Evolutionary conservation across 2,113 vertebrate genomes (phyloP).

Genomic region (Calyptomena viridis): DNA sequence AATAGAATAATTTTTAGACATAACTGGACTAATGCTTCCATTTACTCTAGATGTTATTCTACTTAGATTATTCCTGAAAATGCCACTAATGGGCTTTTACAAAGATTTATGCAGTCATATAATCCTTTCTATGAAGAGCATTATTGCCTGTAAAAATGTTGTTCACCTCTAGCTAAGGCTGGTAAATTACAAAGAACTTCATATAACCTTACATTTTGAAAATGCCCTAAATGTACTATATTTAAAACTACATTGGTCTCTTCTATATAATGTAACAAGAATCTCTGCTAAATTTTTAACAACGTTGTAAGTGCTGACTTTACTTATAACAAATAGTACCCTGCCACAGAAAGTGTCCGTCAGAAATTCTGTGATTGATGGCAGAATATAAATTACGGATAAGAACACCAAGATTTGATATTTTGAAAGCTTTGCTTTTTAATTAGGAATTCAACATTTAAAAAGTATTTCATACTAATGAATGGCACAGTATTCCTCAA

Average conservation of each 20-base stretch:
- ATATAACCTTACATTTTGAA: background rate
- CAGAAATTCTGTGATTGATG: background rate
- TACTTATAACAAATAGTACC: background rate
- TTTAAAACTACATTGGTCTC: background rate
- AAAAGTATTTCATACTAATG: background rate
- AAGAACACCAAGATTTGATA: background rate
- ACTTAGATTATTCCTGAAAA: constrained; percentile 40
- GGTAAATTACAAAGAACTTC: background rate
- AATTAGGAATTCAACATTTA: background rate
- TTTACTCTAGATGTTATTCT: constrained; percentile 30
- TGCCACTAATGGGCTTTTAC: constrained; percentile 35
- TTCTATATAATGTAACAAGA: background rate
- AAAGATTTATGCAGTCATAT: constrained; percentile 29
- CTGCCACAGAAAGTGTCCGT: background rate
- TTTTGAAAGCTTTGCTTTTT: background rate
- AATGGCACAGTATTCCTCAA: background rate
- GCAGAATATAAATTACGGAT: background rate
- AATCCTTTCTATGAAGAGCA: background rate
- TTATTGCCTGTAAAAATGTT: background rate
- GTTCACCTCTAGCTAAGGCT: background rate
- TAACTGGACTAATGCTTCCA: constrained; percentile 35
- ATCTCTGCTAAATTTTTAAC: background rate
- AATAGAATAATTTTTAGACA: constrained; percentile 38
- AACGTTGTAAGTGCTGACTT: background rate
- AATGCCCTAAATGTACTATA: background rate